Percentiles rank a stretch among this genome's conserved stretches.
Evolutionary conservation across 2,797 vertebrate species (phyloP).

Genomic region (Chrysolophus pictus): DNA sequence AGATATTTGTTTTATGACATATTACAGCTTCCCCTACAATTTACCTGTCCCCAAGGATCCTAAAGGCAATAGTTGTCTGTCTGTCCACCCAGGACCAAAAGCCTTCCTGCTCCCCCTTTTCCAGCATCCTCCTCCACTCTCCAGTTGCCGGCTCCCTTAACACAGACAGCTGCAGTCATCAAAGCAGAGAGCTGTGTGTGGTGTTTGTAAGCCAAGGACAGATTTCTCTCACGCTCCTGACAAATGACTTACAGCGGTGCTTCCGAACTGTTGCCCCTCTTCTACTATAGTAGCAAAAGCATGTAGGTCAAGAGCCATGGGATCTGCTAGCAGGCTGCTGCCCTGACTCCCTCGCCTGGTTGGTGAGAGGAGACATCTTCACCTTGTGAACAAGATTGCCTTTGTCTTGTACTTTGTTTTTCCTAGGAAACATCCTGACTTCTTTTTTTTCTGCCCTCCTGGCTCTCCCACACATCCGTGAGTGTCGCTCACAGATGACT

Average conservation of each 20-base stretch:
- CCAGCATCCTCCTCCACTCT: not conserved
- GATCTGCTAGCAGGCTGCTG: not conserved
- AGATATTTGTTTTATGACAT: slow-evolving; percentile 19
- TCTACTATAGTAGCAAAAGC: not conserved
- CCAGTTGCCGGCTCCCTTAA: not conserved
- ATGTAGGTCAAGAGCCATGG: not conserved
- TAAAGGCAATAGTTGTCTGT: slow-evolving; percentile 16
- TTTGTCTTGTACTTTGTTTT: not conserved
- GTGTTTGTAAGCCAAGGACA: not conserved
- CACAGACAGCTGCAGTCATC: not conserved
- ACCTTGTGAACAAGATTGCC: not conserved
- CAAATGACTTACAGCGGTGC: not conserved
- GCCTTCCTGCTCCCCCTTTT: not conserved
- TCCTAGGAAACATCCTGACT: not conserved
- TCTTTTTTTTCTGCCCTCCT: not conserved
- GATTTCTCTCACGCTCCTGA: not conserved
- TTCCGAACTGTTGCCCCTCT: not conserved
- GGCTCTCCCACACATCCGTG: not conserved
- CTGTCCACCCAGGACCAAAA: not conserved
- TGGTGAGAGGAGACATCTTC: not conserved
- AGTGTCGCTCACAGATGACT: accelerated
- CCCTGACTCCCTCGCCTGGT: not conserved
- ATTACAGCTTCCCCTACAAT: slow-evolving; percentile 34
- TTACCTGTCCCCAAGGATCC: slow-evolving; percentile 43
- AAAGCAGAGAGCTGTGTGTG: not conserved